phyloP scores from a whole-genome alignment of 1,140 invertebrate genomes.

The Lasaia peninsularis region DNA sequence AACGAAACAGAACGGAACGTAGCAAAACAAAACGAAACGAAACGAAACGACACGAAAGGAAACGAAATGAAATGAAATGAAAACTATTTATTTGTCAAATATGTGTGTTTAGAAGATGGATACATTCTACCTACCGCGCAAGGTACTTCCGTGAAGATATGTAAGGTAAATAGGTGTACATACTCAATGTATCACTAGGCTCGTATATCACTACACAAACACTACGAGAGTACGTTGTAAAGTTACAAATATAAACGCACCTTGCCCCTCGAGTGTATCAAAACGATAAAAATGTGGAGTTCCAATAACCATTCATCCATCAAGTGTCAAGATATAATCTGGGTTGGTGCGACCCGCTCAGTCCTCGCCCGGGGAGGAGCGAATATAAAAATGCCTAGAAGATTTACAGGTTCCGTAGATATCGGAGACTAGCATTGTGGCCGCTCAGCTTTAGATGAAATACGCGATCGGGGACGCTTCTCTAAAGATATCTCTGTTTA shows the following conservation, averaged over 20 bases:
- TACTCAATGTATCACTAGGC: neutral
- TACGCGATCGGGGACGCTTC: constrained; percentile 13
- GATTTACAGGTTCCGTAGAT: constrained; percentile 73
- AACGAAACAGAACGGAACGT: no score
- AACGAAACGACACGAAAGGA: no score
- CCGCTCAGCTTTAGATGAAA: constrained; percentile 36
- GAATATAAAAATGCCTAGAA: constrained; percentile 73
- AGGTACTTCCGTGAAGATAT: no score
- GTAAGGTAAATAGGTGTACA: no score
- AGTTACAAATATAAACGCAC: constrained; percentile 32
- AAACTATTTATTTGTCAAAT: no score
- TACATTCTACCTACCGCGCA: no score
- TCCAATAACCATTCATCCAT: constrained; percentile 80
- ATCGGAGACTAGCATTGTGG: constrained; percentile 54
- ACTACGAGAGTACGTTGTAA: neutral
- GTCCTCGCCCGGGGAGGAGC: constrained; percentile 50
- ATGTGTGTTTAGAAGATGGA: no score
- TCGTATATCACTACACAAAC: constrained; percentile 6
- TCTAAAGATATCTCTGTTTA: neutral
- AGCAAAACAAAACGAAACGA: no score
- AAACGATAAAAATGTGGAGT: constrained; percentile 79
- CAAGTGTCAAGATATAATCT: constrained; percentile 79
- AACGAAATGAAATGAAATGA: no score
- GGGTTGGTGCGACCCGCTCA: constrained; percentile 66
- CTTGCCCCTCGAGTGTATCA: constrained; percentile 65